Base-by-base conservation (phyloP, 2,888 invertebrate species). In the Hirtodrosophila trivittata region DNA sequence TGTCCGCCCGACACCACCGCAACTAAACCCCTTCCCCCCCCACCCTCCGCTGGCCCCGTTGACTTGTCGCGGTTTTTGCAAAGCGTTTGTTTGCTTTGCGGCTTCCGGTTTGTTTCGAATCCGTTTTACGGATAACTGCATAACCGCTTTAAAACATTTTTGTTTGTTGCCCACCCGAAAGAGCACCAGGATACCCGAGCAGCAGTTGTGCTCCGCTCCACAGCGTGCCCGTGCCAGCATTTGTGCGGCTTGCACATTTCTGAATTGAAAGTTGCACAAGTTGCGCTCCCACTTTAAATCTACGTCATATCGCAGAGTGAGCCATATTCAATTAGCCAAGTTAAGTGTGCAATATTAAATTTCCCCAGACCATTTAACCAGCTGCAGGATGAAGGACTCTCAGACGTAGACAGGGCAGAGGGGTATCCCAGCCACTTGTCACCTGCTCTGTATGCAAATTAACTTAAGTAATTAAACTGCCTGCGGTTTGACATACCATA, bases 71-170 rank as follows among this genome's bases (percentile, higher is more conserved):
- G 82, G 78, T 85, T 82, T 82, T 77, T 83, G 77, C 66, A 59
- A 76, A 78, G 78, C 77, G 77, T 80, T 77, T 82, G 86, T 85
- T 83, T 80, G 86, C 80, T 77, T 83, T 83, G 86, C 50, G 82
- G 82, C 80, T 82, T 82, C 83, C 73, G 75, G 86, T 80, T 82
- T 75, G 69, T 77, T 69, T 68, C 60, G 66, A 77, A 77, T 75
- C 70, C 70, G 62, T 70, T 75, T 66, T 56, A 67, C 66, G 78
- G 73, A 75, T 77, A 76, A 66, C 74, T 73, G 77, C 78, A 78
- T 74, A 76, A 77, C 78, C 66, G 65, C 42, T 67, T 76, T 75
- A 57, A 67, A 78, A 75, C 66, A 69, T 72, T 72, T 67, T 43
- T 49, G 62, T 65, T 60, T 56, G 14, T 25, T 43, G 12, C 18